Conservation (phyloP, 2,113 vertebrate genomes). For the Mesocricetus auratus region DNA sequence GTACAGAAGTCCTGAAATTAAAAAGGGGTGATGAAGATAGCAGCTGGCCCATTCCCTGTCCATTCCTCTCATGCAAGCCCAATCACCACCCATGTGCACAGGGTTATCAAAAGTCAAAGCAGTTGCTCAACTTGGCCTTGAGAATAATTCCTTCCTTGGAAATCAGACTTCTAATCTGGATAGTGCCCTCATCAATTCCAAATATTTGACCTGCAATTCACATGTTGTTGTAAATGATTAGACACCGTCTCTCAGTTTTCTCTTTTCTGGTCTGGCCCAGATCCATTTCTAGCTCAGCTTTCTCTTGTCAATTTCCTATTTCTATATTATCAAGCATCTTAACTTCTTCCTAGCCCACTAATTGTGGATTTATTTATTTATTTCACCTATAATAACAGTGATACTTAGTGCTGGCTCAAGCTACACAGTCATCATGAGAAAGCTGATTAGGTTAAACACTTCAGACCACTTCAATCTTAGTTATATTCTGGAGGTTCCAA, state of each 20-base stretch:
- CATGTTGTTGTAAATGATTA: not conserved
- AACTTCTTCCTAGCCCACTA: not conserved
- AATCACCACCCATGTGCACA: not conserved
- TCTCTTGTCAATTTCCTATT: conserved; percentile 4
- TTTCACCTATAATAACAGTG: not conserved
- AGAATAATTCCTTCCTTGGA: conserved; percentile 4
- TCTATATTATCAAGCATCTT: not conserved
- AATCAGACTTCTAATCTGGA: conserved; percentile 29
- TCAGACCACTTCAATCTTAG: not conserved
- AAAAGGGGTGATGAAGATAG: conserved; percentile 50
- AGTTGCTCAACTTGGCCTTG: not conserved
- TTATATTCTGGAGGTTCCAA: not conserved
- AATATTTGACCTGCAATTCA: not conserved
- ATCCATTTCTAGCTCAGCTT: not conserved
- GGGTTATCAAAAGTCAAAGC: conserved; percentile 45
- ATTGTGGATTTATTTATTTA: not conserved
- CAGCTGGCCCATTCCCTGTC: conserved; percentile 38
- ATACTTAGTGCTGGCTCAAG: not conserved
- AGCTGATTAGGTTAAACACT: not conserved
- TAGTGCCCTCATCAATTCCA: not conserved
- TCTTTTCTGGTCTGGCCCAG: not conserved
- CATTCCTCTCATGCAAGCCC: conserved; percentile 12
- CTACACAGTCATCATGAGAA: not conserved
- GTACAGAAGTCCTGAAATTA: conserved; percentile 58
- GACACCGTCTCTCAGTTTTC: not conserved